A percentile compares a stretch with the other conserved stretches of the same genome.
Conservation (phyloP, 1,140 invertebrate species). For the Schlechtendalia chinensis region DNA sequence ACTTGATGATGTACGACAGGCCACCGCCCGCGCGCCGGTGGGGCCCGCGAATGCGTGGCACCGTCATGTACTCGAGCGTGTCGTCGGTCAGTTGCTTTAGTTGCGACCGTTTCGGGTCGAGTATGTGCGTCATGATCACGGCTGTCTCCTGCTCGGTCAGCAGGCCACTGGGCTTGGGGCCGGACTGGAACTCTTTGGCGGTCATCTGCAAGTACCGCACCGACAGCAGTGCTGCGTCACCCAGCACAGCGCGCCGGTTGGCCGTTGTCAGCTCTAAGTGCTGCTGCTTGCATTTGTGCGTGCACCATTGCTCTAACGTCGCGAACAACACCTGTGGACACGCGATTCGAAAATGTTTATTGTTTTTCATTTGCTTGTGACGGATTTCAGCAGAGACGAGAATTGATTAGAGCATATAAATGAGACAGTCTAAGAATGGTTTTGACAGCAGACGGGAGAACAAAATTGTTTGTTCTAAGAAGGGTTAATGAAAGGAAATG, state of each 20-base stretch:
- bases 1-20: conserved; percentile 33
- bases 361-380: no score
- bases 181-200: conserved; percentile 62
- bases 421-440: no score
- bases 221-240: conserved; percentile 64
- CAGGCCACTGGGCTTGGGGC: conserved; percentile 57
- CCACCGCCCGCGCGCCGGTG: not conserved
- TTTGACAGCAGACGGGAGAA: no score
- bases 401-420: no score
- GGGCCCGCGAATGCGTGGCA: not conserved
- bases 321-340: conserved; percentile 60
- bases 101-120: conserved; percentile 16
- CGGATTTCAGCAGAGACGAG: no score
- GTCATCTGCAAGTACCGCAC: conserved; percentile 67
- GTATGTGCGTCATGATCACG: conserved; percentile 52
- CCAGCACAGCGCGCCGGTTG: conserved; percentile 64
- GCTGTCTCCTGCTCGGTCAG: conserved; percentile 56
- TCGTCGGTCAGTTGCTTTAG: conserved; percentile 41
- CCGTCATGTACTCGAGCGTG: conserved; percentile 11
- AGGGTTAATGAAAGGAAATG: no score
- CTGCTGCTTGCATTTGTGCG: conserved; percentile 65
- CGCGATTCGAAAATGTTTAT: not conserved
- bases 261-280: conserved; percentile 63
- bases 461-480: no score
- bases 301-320: conserved; percentile 67